Conservation (phyloP, 2,888 invertebrate genomes). For the Busseola fusca region DNA sequence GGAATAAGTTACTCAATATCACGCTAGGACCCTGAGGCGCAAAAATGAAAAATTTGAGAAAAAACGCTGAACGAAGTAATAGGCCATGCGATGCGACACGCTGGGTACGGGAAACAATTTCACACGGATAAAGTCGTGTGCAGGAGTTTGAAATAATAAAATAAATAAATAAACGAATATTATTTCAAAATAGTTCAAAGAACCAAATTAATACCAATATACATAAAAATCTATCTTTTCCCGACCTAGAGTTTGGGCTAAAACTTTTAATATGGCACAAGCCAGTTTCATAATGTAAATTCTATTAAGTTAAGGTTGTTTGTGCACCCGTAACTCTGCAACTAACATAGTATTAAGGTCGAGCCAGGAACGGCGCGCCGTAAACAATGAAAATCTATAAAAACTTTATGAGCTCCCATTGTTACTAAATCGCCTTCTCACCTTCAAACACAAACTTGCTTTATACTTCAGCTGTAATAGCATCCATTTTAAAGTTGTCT, state of each 20-base stretch:
- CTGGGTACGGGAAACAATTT: too few relatives aligned
- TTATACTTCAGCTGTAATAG: conserved; percentile 26
- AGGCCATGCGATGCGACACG: too few relatives aligned
- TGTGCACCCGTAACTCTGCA: conserved; percentile 39
- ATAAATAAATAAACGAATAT: too few relatives aligned
- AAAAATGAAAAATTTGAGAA: too few relatives aligned
- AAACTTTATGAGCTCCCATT: conserved; percentile 66
- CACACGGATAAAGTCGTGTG: too few relatives aligned
- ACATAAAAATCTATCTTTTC: background rate
- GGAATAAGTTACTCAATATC: too few relatives aligned
- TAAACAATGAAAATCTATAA: conserved; percentile 67
- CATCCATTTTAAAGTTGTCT: conserved; percentile 32
- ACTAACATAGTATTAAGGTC: conserved; percentile 60
- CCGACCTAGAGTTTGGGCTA: background rate
- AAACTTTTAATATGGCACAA: background rate
- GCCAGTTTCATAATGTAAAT: conserved; percentile 2
- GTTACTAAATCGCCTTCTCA: conserved; percentile 56
- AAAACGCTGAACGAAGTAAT: too few relatives aligned
- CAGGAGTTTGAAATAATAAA: too few relatives aligned
- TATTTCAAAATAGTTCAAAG: background rate
- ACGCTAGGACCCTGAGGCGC: too few relatives aligned
- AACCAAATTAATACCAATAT: background rate
- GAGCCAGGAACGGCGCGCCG: conserved; percentile 45
- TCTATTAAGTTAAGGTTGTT: conserved; percentile 20
- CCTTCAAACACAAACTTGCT: conserved; percentile 43